Percentiles rank a stretch among this genome's conserved stretches.
These are phyloP conservation scores for Phyllotis vaccarum DNA, from an alignment of 2,797 vertebrate species.

Conservation along the genomic window DNA sequence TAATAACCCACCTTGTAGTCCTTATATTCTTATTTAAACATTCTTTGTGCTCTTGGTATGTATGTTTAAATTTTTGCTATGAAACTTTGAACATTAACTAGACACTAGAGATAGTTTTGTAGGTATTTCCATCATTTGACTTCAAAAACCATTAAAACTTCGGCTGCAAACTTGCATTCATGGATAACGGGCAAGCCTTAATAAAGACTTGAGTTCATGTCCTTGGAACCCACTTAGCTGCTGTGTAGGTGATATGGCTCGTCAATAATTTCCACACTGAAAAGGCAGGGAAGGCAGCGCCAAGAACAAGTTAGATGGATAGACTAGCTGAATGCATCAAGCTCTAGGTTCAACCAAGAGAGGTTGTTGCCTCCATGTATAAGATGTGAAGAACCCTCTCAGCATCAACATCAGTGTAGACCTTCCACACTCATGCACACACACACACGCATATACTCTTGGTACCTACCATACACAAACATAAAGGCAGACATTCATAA, in stretches of 20 bases:
- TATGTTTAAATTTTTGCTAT: not conserved
- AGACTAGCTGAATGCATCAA: not conserved
- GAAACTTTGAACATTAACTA: slow-evolving; percentile 14
- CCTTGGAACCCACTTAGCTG: not conserved
- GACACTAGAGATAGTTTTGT: not conserved
- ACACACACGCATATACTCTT: not conserved
- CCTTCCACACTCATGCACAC: not conserved
- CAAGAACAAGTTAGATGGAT: not conserved
- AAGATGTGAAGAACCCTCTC: not conserved
- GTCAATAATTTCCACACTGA: not conserved
- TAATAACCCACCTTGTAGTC: not conserved
- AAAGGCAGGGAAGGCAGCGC: not conserved
- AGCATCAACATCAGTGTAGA: not conserved
- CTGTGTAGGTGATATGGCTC: not conserved
- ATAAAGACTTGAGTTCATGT: not conserved
- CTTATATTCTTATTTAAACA: not conserved
- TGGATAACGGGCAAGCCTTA: not conserved
- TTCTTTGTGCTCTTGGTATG: not conserved
- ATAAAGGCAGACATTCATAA: not conserved
- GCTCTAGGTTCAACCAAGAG: not conserved
- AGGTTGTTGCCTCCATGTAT: not conserved
- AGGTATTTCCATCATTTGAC: not conserved
- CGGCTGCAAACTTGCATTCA: not conserved
- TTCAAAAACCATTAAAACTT: slow-evolving; percentile 29
- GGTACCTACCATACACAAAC: not conserved